These are phyloP conservation scores for Caenorhabditis elegans DNA, from an alignment of 1,140 invertebrate species.

Conservation along the genomic window DNA sequence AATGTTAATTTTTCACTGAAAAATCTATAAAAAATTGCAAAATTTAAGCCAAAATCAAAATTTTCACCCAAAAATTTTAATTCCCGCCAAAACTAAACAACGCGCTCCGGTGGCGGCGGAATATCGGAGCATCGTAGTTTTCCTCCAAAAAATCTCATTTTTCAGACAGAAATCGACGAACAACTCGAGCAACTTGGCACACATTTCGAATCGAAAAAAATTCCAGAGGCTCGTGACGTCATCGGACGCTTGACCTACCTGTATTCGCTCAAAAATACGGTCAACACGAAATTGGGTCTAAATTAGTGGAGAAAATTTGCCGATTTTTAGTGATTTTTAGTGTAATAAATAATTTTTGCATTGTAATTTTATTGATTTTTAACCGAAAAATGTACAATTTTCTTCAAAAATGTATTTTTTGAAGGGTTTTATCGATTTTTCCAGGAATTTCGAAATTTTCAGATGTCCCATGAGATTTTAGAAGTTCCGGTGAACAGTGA, in stretches of 20 bases:
- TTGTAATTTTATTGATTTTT: neutral
- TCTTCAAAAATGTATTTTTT: too few species aligned
- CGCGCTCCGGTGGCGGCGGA: too few species aligned
- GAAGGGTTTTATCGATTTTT: neutral
- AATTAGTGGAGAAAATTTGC: neutral
- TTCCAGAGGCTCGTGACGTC: neutral
- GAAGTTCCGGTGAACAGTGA: neutral
- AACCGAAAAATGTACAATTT: too few species aligned
- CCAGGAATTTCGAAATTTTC: neutral
- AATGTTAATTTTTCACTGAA: too few species aligned
- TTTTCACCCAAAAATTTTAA: too few species aligned
- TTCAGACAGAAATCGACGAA: constrained; percentile 1
- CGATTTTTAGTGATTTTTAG: neutral
- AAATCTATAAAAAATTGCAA: too few species aligned
- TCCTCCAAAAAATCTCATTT: neutral
- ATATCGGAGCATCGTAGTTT: too few species aligned
- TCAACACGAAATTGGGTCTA: neutral
- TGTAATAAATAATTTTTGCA: neutral
- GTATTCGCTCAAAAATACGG: constrained; percentile 10
- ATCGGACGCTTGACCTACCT: neutral
- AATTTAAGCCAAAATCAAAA: too few species aligned
- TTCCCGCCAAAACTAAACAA: too few species aligned
- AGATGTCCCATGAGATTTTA: neutral
- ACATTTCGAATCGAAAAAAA: neutral
- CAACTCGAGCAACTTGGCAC: neutral